Conservation (phyloP, 2,888 invertebrate genomes). For the Tetrapedia diversipes region DNA sequence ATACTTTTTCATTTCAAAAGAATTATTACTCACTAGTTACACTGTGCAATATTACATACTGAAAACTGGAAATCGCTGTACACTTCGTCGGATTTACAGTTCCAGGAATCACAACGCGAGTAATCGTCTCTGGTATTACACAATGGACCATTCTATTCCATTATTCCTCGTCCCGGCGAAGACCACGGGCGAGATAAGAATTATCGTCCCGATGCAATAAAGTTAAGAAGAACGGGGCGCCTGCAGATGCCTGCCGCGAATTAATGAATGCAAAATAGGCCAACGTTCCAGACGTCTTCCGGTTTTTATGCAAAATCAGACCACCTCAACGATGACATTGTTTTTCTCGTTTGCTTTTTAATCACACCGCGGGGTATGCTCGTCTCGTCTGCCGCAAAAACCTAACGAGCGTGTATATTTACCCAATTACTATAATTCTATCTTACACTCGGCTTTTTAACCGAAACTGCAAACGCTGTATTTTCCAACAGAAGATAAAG, state of each 20-base stretch:
- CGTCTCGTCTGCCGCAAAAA: neutral
- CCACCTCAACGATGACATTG: no score
- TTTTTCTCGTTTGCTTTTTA: neutral
- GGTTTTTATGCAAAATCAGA: slow-evolving; percentile 17
- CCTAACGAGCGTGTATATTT: neutral
- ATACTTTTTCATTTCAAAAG: neutral
- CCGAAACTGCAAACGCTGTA: no score
- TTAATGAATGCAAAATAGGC: slow-evolving; percentile 52
- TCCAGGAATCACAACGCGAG: slow-evolving; percentile 46
- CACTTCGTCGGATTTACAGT: slow-evolving; percentile 23
- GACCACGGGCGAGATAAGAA: slow-evolving; percentile 45
- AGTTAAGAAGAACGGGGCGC: slow-evolving; percentile 54
- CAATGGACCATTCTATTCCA: slow-evolving; percentile 69
- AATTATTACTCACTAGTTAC: slow-evolving; percentile 15
- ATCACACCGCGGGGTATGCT: no score
- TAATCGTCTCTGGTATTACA: slow-evolving; percentile 63
- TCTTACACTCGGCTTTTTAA: no score
- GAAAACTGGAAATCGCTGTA: slow-evolving; percentile 31
- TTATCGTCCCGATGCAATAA: slow-evolving; percentile 58
- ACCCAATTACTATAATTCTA: no score
- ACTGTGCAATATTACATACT: neutral
- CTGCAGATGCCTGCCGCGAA: slow-evolving; percentile 27
- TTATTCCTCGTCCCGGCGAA: slow-evolving; percentile 68
- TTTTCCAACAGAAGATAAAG: no score
- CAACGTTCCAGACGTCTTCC: slow-evolving; percentile 16